Evolutionary conservation across 2,888 invertebrate species (phyloP).

Genomic region (Notodonta dromedarius): DNA sequence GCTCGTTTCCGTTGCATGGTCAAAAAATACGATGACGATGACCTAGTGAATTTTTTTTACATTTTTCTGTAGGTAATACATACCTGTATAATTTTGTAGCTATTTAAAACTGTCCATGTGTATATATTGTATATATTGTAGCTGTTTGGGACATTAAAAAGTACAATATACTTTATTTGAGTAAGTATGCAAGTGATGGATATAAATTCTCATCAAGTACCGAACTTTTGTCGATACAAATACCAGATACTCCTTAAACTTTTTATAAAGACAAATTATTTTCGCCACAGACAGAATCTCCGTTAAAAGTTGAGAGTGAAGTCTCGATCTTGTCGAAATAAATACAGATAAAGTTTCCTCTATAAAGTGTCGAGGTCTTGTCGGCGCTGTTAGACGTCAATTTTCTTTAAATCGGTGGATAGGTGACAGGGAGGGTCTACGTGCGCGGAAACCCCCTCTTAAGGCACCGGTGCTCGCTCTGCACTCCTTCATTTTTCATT

Average conservation of each 20-base stretch:
- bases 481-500: conserved; percentile 66
- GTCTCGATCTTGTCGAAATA: conserved; percentile 32
- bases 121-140: no score
- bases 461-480: conserved; percentile 41
- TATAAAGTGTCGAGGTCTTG: conserved; percentile 50
- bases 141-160: no score
- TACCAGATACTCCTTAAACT: conserved; percentile 5
- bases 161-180: no score
- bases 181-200: not conserved
- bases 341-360: conserved; percentile 48
- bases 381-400: conserved; percentile 60
- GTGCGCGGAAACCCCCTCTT: conserved; percentile 40
- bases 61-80: conserved; percentile 3
- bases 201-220: not conserved
- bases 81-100: not conserved
- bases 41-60: conserved; percentile 30
- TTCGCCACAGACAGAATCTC: conserved; percentile 8
- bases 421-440: conserved; percentile 58
- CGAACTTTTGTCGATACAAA: not conserved
- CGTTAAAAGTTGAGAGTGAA: conserved; percentile 13
- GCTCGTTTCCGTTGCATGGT: conserved; percentile 59
- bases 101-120: not conserved
- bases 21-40: conserved; percentile 43
- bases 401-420: conserved; percentile 66
- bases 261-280: conserved; percentile 21